phyloP scores from a whole-genome alignment of 2,113 vertebrate species.

The Triplophysa siluroides region DNA sequence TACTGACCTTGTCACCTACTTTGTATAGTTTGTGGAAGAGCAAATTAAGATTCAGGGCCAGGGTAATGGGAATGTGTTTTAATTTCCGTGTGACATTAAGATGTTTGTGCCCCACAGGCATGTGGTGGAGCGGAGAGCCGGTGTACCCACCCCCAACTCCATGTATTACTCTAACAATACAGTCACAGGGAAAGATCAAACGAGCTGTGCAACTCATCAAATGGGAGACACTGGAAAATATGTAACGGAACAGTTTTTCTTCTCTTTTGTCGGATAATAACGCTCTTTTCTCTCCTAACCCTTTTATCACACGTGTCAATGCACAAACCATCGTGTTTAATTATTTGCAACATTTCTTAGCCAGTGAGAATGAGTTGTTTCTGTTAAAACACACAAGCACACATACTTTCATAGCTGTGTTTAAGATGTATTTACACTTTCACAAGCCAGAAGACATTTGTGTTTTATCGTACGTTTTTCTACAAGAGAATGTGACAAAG shows the following conservation, averaged over 20 bases:
- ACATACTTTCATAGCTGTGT: background rate
- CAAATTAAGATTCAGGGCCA: conserved; percentile 92
- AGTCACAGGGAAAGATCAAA: conserved; percentile 98
- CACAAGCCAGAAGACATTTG: background rate
- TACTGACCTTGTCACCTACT: conserved; percentile 80
- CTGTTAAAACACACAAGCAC: conserved; percentile 8
- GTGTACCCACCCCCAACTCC: conserved; percentile 79
- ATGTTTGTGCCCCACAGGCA: conserved; percentile 91
- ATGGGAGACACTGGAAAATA: conserved; percentile 73
- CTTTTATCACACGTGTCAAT: conserved; percentile 55
- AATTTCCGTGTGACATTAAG: conserved; percentile 99
- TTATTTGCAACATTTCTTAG: conserved; percentile 68
- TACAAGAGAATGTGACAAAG: background rate
- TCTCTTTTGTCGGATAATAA: conserved; percentile 60
- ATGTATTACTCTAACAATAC: conserved; percentile 93
- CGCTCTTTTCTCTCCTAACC: conserved; percentile 53
- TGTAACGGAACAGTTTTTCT: conserved; percentile 61
- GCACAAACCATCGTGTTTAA: conserved; percentile 55
- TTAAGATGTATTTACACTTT: background rate
- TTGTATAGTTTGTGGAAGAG: conserved; percentile 79
- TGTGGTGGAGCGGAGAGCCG: conserved; percentile 83
- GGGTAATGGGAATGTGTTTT: conserved; percentile 88
- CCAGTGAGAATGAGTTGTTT: conserved; percentile 61
- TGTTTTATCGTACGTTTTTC: background rate
- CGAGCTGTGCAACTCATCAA: conserved; percentile 95